Evolutionary conservation across 2,888 invertebrate species (phyloP).

Genomic region (Melanotus villosus): DNA sequence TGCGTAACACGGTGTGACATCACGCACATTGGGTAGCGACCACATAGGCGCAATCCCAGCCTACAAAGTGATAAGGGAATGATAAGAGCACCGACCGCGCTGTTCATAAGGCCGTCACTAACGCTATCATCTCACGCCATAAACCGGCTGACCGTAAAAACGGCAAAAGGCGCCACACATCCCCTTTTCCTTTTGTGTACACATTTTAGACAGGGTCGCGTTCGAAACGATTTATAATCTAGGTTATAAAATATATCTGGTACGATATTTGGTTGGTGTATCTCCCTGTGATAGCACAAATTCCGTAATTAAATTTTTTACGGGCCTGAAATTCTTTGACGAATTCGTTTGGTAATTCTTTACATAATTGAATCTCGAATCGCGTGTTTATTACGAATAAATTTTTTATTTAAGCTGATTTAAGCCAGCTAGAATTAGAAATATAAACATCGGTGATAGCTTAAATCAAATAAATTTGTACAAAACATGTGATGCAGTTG

Average conservation of each 20-base stretch:
- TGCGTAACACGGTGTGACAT: conserved; percentile 41
- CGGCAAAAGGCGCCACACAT: conserved; percentile 58
- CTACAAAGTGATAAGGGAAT: conserved; percentile 62
- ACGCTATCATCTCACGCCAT: conserved; percentile 65
- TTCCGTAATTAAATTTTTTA: background rate
- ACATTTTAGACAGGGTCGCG: conserved; percentile 22
- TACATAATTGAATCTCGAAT: too few relatives aligned
- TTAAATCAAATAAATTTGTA: too few relatives aligned
- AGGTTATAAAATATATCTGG: conserved; percentile 6
- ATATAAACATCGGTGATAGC: too few relatives aligned
- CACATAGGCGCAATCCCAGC: conserved; percentile 57
- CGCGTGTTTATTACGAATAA: too few relatives aligned
- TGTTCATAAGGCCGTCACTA: conserved; percentile 65
- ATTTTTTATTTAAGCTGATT: too few relatives aligned
- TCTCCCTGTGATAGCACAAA: background rate
- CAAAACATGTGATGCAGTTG: too few relatives aligned
- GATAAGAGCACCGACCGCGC: conserved; percentile 54
- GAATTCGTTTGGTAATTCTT: background rate
- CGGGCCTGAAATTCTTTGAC: background rate
- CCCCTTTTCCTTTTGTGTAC: conserved; percentile 30
- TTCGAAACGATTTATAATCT: conserved; percentile 25
- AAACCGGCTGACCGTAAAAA: conserved; percentile 66
- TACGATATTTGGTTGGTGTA: background rate
- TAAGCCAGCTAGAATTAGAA: too few relatives aligned
- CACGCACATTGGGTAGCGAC: conserved; percentile 47